Evolutionary conservation across 2,113 vertebrate genomes (phyloP).

Genomic region (Phaetusa simplex): DNA sequence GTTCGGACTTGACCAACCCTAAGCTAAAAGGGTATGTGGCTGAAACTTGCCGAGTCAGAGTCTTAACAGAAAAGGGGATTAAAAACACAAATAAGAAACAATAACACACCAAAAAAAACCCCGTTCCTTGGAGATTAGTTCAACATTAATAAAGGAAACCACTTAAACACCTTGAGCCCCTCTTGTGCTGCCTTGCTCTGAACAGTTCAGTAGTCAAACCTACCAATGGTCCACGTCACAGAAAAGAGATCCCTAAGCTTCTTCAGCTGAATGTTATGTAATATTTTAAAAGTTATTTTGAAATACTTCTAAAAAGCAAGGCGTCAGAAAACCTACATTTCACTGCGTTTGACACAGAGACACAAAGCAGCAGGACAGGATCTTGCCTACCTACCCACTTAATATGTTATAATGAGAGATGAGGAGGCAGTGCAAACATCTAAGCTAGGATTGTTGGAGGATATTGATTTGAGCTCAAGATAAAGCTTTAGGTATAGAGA

Average conservation of each 20-base stretch:
- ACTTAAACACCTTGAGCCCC: background rate
- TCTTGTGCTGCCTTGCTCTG: background rate
- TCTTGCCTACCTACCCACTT: constrained; percentile 17
- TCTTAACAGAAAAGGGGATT: background rate
- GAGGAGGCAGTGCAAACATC: constrained; percentile 14
- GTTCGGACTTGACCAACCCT: background rate
- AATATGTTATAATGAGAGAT: constrained; percentile 20
- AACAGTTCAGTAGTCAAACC: background rate
- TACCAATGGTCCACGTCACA: background rate
- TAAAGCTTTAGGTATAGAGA: background rate
- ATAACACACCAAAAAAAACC: background rate
- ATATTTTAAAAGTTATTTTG: background rate
- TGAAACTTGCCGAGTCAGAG: background rate
- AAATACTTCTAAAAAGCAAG: background rate
- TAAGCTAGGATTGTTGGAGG: background rate
- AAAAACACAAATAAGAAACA: background rate
- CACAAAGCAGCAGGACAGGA: background rate
- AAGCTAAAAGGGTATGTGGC: background rate
- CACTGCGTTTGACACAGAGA: background rate
- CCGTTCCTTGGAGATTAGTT: background rate
- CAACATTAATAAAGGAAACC: background rate
- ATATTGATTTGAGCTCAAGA: background rate
- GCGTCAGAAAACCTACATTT: background rate
- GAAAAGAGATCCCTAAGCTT: background rate
- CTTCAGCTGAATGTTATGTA: background rate